A percentile compares a stretch with the other conserved stretches of the same genome.
Conservation (phyloP, 2,797 vertebrate species). For the Crocidura indochinensis region DNA sequence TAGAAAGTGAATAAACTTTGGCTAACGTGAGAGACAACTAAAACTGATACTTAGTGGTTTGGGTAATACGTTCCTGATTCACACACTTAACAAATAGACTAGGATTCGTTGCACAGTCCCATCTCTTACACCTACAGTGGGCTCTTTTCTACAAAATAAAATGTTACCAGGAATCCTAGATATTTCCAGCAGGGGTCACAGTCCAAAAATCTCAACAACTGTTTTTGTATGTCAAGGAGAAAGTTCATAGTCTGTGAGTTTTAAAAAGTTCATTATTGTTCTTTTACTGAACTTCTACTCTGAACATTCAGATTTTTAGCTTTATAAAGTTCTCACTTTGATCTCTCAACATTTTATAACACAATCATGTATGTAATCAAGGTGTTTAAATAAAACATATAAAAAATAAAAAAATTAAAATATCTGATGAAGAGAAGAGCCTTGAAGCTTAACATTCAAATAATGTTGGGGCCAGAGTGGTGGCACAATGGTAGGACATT, state of each 20-base stretch:
- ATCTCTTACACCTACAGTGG: background rate
- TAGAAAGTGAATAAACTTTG: background rate
- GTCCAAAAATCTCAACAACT: too few species aligned
- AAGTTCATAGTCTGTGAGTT: background rate
- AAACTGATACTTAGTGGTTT: background rate
- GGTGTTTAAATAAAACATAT: too few species aligned
- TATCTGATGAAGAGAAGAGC: background rate
- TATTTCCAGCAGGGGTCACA: background rate
- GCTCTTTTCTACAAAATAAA: background rate
- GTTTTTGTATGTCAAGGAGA: too few species aligned
- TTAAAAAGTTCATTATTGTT: background rate
- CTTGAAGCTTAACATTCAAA: background rate
- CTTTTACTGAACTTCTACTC: background rate
- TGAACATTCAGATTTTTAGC: background rate
- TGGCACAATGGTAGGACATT: too few species aligned
- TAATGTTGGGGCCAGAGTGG: too few species aligned
- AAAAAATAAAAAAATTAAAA: too few species aligned
- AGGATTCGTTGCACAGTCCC: background rate
- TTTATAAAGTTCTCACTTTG: background rate
- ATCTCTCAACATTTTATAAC: background rate
- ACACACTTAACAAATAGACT: background rate
- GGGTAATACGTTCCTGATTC: background rate
- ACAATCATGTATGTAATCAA: too few species aligned
- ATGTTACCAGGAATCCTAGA: background rate
- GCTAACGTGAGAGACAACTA: background rate